Evolutionary conservation across 2,888 invertebrate species (phyloP), one percentile per base, ranked within the genome.

Genomic region (Rhagonycha lutea): DNA sequence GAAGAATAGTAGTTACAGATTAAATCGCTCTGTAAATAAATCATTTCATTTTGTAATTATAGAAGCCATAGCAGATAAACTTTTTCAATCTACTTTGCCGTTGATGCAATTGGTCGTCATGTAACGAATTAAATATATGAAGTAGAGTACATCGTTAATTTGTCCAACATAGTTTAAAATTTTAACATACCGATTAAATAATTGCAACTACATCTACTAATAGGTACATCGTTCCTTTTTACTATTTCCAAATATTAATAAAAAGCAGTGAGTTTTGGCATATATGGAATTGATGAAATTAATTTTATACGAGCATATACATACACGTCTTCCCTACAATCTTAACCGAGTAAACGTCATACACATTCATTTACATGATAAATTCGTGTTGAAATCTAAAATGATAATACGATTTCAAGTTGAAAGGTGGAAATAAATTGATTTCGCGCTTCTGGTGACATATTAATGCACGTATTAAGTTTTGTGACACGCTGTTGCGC

Each of bases 361-460:
- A 82, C 81, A 83, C 85, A 85, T 86, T 86, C 87, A 87, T 86
- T 86, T 86, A 85, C 87, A 87, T 87, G 86, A 87, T 87, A 86
- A 87, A 87, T 87, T 86, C 84, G 84, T 80, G 79, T 83, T 81
- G 82, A 83, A 85, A 83, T 83, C 83, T 80, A 83, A 84, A 84
- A 85, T 86, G 84, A 87, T 87, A 87, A 86, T 86, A 83, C 86
- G 86, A 86, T 87, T 86, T 86, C 84, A 82, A 80, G 79, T 76
- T 87, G 86, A 87, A 87, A 86, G 87, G 86, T 87, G 87, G 82
- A 86, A 87, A 87, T 87, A 87, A 87, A 87, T 87, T 87, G 87
- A 87, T 87, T 87, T 85, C 86, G 84, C 86, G 85, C 85, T 86
- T 85, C 86, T 83, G 86, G 86, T 87, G 87, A 87, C 87, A 87